These are phyloP conservation scores for Tholera decimalis DNA, from an alignment of 2,888 invertebrate genomes.

Conservation along the genomic window DNA sequence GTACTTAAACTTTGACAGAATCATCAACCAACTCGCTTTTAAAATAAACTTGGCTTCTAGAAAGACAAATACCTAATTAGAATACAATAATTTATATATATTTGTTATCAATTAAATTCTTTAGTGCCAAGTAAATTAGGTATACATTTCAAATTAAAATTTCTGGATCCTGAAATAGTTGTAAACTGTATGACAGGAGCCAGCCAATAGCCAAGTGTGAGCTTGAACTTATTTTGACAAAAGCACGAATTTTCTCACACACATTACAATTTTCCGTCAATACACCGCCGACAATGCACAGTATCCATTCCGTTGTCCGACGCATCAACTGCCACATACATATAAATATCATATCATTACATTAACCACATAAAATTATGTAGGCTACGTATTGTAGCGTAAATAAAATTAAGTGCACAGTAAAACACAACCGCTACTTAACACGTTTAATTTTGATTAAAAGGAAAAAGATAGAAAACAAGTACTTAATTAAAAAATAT, in stretches of 20 bases:
- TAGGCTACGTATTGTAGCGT: too few relatives aligned
- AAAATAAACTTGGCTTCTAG: not conserved
- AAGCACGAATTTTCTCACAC: not conserved
- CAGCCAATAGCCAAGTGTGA: not conserved
- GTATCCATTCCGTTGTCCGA: conserved; percentile 2
- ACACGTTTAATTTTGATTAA: too few relatives aligned
- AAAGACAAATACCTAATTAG: not conserved
- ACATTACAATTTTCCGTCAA: not conserved
- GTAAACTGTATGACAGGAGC: too few relatives aligned
- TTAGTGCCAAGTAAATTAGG: too few relatives aligned
- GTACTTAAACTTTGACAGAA: not conserved
- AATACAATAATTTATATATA: not conserved
- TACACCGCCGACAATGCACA: not conserved
- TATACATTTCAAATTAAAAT: too few relatives aligned
- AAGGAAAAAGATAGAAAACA: too few relatives aligned
- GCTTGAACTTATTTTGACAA: not conserved
- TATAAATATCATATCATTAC: not conserved
- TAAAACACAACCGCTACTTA: too few relatives aligned
- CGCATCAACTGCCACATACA: conserved; percentile 1
- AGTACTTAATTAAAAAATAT: too few relatives aligned
- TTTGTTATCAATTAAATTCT: not conserved
- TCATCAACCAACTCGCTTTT: not conserved
- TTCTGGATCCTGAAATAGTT: too few relatives aligned
- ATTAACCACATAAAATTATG: too few relatives aligned
- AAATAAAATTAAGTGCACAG: too few relatives aligned